Conservation (phyloP, 2,888 invertebrate genomes). For the Idaea biselata region DNA sequence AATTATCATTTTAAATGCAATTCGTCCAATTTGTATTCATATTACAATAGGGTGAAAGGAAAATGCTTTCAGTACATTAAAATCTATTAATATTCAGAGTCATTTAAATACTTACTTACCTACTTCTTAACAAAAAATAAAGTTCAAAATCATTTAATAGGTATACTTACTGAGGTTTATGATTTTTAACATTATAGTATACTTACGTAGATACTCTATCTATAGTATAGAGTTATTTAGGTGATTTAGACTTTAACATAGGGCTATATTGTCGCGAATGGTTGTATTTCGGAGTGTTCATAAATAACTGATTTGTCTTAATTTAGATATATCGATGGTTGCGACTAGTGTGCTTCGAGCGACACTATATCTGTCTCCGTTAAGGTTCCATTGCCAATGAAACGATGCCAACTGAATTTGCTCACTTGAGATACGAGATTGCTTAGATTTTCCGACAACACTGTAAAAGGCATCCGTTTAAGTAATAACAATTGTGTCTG, state of each 20-base stretch:
- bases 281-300: background rate
- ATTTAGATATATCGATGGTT: conserved; percentile 27
- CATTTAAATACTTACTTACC: background rate
- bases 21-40: background rate
- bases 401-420: conserved; percentile 35
- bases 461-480: background rate
- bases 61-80: conserved; percentile 1
- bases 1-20: conserved; percentile 1
- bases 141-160: background rate
- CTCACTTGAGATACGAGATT: background rate
- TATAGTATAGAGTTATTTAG: no score
- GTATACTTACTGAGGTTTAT: no score
- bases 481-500: no score
- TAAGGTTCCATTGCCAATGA: conserved; percentile 45
- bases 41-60: background rate
- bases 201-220: no score
- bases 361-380: conserved; percentile 40
- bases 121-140: background rate
- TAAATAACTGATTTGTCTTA: conserved; percentile 25
- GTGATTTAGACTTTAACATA: background rate
- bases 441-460: background rate
- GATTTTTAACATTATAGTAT: no score
- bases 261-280: background rate
- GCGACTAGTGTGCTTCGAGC: conserved; percentile 30
- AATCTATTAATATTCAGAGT: conserved; percentile 1